Base-by-base conservation (phyloP, 1,140 invertebrate genomes). In the Caligus rogercresseyi region DNA sequence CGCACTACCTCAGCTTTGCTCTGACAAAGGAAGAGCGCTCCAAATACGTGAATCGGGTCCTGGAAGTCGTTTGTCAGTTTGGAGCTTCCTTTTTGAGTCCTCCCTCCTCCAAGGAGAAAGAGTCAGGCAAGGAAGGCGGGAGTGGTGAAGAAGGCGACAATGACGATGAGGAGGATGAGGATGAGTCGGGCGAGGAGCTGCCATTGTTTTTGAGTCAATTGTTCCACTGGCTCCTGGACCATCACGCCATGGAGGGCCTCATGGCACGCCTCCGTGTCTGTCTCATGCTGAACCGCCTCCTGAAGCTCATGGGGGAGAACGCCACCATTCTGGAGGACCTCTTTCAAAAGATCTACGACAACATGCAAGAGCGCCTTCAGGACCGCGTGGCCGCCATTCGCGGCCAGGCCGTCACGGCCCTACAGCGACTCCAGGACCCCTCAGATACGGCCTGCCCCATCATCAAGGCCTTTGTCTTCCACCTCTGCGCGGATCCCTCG, bases 341-440 rank as follows among this genome's bases (percentile, higher is more conserved):
- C 0, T 89, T 81, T 71, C 81, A 86, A 66, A 78, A 78, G 64
- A 81, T 89, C 25, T 78, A 81, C 52, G 72, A 75, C 15, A 79
- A 77, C 31, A 86, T 88, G 83, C 74, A 83, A 7, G 77, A 81
- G 23, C 70, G 83, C 26, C 72, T 85, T 2, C 72, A 78, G 73
- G 86, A 87, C 69, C 81, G 78, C 24, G 78, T 81, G n/a, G 77
- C 83, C 2, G 78, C 79, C 65, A 84, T 90, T 0, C 74, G 87
- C 51, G 79, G 81, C 31, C 82, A 88, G 69, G 87, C 87, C 15
- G 81, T 88, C 0, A 69, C 81, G 24, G 86, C 86, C n/a, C 73
- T 91, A 16, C 78, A 83, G 19, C 75, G 87, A 43, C 74, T 91
- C 2, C 88, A 91, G 72, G 83, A 86, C 67, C 87, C 87, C 0